These are phyloP conservation scores for Ptilonorhynchus violaceus DNA, from an alignment of 2,113 vertebrate species.

Conservation along the genomic window DNA sequence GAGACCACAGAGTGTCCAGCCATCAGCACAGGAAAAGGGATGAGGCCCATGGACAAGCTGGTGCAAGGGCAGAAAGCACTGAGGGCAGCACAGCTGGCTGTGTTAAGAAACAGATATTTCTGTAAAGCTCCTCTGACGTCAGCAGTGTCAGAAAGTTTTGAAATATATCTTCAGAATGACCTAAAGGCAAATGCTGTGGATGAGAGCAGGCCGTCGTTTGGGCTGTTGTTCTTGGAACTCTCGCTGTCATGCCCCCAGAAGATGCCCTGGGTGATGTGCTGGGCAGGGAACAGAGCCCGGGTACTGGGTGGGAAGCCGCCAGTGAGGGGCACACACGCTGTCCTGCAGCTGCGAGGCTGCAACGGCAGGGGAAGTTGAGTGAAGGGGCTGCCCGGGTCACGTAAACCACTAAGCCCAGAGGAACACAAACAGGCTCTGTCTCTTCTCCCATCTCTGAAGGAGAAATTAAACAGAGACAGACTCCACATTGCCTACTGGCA, in stretches of 20 bases:
- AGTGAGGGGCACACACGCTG: accelerated
- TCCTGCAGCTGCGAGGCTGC: neutral
- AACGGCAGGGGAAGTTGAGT: neutral
- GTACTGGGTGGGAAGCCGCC: accelerated
- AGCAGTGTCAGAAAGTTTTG: neutral
- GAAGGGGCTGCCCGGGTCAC: neutral
- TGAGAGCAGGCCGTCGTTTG: accelerated
- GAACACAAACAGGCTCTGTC: neutral
- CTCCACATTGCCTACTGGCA: neutral
- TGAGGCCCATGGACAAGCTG: accelerated
- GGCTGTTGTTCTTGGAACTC: neutral
- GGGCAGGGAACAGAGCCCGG: neutral
- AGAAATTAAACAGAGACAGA: neutral
- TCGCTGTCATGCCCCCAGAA: neutral
- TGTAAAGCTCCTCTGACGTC: neutral
- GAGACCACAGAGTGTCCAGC: neutral
- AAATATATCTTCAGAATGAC: neutral
- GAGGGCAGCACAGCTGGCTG: neutral
- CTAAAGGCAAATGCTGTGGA: neutral
- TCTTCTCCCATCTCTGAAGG: neutral
- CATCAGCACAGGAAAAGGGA: neutral
- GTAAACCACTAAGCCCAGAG: neutral
- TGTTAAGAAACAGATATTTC: neutral
- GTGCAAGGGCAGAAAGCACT: neutral
- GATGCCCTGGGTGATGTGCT: neutral